Conservation (phyloP, 2,113 vertebrate species). For the Semnornis frantzii region DNA sequence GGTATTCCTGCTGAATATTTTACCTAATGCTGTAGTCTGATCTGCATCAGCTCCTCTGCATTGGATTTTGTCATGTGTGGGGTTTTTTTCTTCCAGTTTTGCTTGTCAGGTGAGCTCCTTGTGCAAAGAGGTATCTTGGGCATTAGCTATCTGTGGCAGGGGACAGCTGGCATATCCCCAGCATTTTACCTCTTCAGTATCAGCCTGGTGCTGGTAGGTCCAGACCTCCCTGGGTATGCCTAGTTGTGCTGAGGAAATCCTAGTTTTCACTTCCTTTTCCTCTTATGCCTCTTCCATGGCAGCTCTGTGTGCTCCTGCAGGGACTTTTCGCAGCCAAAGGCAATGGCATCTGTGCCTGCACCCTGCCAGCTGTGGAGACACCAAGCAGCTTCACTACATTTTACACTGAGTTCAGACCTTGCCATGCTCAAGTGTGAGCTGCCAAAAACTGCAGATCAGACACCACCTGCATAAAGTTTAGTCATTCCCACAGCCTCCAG, state of each 20-base stretch:
- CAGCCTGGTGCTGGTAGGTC: neutral
- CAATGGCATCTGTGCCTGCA: no score
- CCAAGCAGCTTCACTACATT: neutral
- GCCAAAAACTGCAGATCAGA: neutral
- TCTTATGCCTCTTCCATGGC: neutral
- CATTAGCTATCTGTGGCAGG: rapidly evolving
- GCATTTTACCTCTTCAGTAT: neutral
- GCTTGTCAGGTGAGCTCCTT: neutral
- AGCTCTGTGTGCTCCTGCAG: rapidly evolving
- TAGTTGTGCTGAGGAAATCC: neutral
- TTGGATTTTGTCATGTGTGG: neutral
- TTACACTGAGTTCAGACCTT: neutral
- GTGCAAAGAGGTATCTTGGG: neutral
- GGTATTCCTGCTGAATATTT: neutral
- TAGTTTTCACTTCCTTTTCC: neutral
- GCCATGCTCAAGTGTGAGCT: rapidly evolving
- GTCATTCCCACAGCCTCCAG: neutral
- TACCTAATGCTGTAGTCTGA: neutral
- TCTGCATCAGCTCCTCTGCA: neutral
- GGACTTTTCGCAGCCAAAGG: neutral
- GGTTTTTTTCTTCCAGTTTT: neutral
- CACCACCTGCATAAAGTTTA: neutral
- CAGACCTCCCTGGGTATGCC: neutral
- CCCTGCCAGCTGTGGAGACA: neutral
- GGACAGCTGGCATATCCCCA: neutral